phyloP scores from a whole-genome alignment of 2,888 invertebrate species.

The Drosophila seclusa region DNA sequence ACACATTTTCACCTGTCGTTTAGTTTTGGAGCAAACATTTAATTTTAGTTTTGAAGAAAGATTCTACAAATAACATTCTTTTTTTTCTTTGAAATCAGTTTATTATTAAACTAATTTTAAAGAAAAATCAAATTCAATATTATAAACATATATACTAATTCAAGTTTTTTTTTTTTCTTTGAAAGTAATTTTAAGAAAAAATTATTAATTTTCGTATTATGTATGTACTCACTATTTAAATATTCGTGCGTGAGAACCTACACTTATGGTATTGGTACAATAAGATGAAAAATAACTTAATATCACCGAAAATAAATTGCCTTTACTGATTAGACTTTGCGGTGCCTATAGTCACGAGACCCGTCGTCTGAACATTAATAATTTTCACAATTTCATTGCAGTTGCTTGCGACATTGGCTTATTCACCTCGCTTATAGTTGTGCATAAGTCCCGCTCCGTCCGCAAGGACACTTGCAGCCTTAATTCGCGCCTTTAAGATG shows the following conservation, averaged over 20 bases:
- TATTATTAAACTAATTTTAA: neutral
- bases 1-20: neutral
- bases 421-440: neutral
- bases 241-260: neutral
- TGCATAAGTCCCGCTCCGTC: neutral
- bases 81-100: neutral
- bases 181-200: neutral
- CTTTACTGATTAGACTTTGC: neutral
- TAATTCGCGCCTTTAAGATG: neutral
- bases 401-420: neutral
- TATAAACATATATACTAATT: neutral
- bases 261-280: conserved; percentile 3
- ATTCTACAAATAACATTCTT: neutral
- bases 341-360: too few relatives aligned
- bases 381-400: neutral
- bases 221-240: neutral
- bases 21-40: neutral
- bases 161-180: neutral
- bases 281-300: neutral
- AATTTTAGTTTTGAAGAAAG: neutral
- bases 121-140: neutral
- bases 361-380: neutral
- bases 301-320: conserved; percentile 8
- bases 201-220: neutral
- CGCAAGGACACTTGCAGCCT: neutral